These are phyloP conservation scores for Bombus confusus DNA, from an alignment of 1,140 invertebrate genomes.

Conservation along the genomic window DNA sequence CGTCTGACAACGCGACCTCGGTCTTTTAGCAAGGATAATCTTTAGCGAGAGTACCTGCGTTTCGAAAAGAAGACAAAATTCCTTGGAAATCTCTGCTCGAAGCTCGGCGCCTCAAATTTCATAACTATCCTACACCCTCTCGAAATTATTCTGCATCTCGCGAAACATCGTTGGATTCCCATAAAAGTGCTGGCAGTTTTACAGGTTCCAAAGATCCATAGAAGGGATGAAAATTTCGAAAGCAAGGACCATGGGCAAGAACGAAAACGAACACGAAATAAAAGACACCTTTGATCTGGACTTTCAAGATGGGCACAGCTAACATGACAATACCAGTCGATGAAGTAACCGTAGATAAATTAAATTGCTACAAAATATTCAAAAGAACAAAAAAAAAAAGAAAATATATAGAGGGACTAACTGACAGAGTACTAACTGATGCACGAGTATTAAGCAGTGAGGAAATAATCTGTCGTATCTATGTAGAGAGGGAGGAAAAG, in stretches of 20 bases:
- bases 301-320: conserved; percentile 45
- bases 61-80: neutral
- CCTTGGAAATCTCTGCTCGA: neutral
- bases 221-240: neutral
- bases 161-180: too few relatives aligned
- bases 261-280: too few relatives aligned
- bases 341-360: conserved; percentile 37
- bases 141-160: neutral
- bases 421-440: neutral
- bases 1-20: neutral
- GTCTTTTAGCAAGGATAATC: too few relatives aligned
- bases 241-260: conserved; percentile 14
- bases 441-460: neutral
- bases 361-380: conserved; percentile 31
- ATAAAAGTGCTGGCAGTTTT: neutral
- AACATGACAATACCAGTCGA: conserved; percentile 47
- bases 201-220: neutral
- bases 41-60: neutral
- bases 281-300: conserved; percentile 35
- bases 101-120: neutral
- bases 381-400: conserved; percentile 1
- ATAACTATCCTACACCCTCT: too few relatives aligned
- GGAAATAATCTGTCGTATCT: conserved; percentile 16
- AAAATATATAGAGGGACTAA: neutral
- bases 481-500: neutral